phyloP scores from a whole-genome alignment of 2,797 vertebrate genomes.

The Octomys mimax region DNA sequence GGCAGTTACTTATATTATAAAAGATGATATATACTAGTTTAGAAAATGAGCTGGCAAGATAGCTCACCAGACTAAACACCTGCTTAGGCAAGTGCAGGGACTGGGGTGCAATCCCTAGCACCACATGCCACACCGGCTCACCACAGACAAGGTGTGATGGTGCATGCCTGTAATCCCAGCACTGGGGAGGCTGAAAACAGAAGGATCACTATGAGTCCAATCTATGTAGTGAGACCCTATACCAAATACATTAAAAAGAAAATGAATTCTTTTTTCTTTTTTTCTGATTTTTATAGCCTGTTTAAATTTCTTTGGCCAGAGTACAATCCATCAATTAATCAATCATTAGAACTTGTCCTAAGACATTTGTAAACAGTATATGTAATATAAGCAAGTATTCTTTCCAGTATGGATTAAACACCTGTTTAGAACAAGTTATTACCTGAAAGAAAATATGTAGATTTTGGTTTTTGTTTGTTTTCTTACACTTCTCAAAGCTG shows the following conservation, averaged over 20 bases:
- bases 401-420: neutral
- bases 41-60: slow-evolving; percentile 8
- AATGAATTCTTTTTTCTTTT: no score
- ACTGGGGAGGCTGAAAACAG: no score
- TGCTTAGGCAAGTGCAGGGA: no score
- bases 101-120: no score
- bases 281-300: neutral
- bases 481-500: neutral
- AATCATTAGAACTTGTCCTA: neutral
- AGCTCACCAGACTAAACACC: no score
- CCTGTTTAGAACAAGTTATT: neutral
- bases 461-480: neutral
- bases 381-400: neutral
- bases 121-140: no score
- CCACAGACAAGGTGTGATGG: no score
- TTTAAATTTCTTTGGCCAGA: neutral
- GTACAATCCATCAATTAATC: neutral
- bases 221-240: no score
- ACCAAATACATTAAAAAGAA: no score
- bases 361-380: neutral
- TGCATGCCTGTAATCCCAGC: no score
- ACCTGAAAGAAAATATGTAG: neutral
- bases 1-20: slow-evolving; percentile 19
- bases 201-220: no score
- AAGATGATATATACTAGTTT: slow-evolving; percentile 72